Conservation (phyloP, 2,888 invertebrate genomes). For the Tipula vernalis region DNA sequence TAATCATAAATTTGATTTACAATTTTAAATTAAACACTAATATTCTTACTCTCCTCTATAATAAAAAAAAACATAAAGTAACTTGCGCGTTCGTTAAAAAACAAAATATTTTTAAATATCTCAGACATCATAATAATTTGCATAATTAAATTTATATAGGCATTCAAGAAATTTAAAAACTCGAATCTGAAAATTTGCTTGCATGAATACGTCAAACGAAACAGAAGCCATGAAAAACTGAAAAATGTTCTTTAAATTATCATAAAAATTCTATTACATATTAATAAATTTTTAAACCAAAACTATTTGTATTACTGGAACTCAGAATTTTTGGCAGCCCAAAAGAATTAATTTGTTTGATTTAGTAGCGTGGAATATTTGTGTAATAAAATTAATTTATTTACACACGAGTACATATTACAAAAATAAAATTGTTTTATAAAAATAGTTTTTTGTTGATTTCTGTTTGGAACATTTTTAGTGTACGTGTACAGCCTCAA, state of each 20-base stretch:
- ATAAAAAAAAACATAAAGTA: no score
- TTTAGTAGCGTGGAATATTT: background rate
- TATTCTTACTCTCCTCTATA: no score
- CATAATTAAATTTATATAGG: background rate
- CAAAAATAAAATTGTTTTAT: background rate
- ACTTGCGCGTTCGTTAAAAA: background rate
- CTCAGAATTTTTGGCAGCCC: background rate
- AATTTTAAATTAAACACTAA: no score
- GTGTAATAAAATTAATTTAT: background rate
- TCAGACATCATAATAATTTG: background rate
- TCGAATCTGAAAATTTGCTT: background rate
- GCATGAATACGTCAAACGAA: background rate
- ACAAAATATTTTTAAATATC: background rate
- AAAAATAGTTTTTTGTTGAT: background rate
- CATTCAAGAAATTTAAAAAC: background rate
- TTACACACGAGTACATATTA: background rate
- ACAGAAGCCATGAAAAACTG: background rate
- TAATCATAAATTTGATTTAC: background rate
- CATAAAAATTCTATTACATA: background rate
- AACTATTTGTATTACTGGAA: background rate
- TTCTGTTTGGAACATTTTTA: background rate
- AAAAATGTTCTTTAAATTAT: background rate
- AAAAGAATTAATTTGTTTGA: background rate
- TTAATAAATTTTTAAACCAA: background rate
- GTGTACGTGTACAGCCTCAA: background rate